Conservation (phyloP, 2,797 vertebrate genomes). For the Esox lucius region DNA sequence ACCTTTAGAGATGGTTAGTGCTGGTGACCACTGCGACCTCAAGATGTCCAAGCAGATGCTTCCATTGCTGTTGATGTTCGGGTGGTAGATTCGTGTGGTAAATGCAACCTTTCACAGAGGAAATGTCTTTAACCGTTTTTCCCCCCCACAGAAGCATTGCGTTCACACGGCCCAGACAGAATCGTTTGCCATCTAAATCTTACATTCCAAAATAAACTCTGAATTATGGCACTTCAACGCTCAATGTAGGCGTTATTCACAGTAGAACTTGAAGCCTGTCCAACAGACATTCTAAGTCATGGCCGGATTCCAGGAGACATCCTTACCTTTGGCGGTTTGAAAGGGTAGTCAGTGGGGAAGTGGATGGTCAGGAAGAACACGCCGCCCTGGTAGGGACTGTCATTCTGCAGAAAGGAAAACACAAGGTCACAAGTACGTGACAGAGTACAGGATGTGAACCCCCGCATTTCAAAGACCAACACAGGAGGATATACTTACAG, state of each 20-base stretch:
- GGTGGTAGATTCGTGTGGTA: conserved; percentile 71
- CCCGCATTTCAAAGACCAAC: not conserved
- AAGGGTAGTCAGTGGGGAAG: conserved; percentile 55
- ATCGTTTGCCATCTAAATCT: not conserved
- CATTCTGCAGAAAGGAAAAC: conserved; percentile 37
- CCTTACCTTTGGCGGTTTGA: conserved; percentile 54
- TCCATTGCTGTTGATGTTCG: conserved; percentile 52
- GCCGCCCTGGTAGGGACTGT: conserved; percentile 54
- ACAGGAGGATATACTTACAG: conserved; percentile 33
- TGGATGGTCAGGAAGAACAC: conserved; percentile 57
- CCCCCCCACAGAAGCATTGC: not conserved
- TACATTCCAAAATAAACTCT: not conserved
- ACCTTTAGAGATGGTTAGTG: conserved; percentile 81
- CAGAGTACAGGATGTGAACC: not conserved
- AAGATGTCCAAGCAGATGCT: conserved; percentile 66
- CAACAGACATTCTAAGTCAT: not conserved
- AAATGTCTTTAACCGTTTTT: not conserved
- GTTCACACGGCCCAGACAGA: not conserved
- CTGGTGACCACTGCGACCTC: conserved; percentile 74
- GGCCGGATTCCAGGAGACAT: not conserved
- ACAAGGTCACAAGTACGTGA: not conserved
- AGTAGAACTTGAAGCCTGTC: not conserved
- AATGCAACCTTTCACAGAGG: conserved; percentile 76
- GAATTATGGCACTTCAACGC: not conserved
- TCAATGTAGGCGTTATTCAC: not conserved